Conservation (phyloP, 2,113 vertebrate species). For the Aphelocoma coerulescens region DNA sequence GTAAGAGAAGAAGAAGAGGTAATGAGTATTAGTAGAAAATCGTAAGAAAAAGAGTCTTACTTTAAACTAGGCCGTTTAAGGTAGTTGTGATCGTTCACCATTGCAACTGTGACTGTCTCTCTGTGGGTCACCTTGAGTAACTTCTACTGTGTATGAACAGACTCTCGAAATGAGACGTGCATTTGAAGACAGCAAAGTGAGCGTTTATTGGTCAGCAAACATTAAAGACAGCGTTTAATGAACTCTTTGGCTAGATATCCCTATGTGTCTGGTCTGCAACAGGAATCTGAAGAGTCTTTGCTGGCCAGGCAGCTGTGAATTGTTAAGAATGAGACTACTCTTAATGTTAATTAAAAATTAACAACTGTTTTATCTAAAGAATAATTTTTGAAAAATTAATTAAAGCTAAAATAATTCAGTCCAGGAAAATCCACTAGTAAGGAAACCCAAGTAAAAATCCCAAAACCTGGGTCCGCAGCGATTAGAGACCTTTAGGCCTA, state of each 20-base stretch:
- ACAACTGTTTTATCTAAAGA: too few species aligned
- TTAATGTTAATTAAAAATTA: too few species aligned
- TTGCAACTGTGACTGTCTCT: neutral
- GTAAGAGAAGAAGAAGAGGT: neutral
- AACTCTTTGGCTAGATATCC: neutral
- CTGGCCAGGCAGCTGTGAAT: neutral
- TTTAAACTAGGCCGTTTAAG: neutral
- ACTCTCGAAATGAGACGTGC: neutral
- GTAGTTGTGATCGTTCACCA: neutral
- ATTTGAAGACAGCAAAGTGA: neutral
- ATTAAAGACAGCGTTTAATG: neutral
- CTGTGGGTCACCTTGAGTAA: neutral
- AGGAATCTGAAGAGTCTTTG: neutral
- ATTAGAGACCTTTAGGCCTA: too few species aligned
- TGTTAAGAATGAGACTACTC: too few species aligned
- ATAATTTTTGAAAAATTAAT: too few species aligned
- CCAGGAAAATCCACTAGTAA: too few species aligned
- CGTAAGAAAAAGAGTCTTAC: neutral
- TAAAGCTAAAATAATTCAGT: too few species aligned
- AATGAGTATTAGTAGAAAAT: neutral
- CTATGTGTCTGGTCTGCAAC: fast-evolving
- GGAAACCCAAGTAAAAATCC: too few species aligned
- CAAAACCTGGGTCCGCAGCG: too few species aligned
- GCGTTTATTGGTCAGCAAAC: neutral
- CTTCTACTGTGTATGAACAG: neutral